A percentile compares a stretch with the other conserved stretches of the same genome.
Conservation (phyloP, 2,113 vertebrate genomes). For the Platichthys stellatus region DNA sequence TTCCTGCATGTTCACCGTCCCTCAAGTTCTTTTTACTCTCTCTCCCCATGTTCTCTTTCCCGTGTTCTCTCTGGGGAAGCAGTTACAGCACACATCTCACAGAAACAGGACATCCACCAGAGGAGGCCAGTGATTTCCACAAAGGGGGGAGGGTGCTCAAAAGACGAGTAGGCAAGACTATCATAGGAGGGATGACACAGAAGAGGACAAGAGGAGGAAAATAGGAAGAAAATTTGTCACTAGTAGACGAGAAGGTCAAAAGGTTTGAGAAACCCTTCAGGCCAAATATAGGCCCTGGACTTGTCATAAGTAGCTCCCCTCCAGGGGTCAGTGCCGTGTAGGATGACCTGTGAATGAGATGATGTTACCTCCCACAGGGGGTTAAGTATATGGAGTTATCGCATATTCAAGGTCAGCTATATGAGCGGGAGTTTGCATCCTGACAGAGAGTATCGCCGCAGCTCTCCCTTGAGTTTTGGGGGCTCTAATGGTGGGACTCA, state of each 20-base stretch:
- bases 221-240: slow-evolving; percentile 2
- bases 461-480: slow-evolving; percentile 28
- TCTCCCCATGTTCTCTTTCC: slow-evolving; percentile 9
- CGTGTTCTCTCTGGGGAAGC: slow-evolving; percentile 29
- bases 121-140: slow-evolving; percentile 52
- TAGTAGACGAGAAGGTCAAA: slow-evolving; percentile 19
- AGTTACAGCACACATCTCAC: slow-evolving; percentile 48
- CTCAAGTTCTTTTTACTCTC: slow-evolving; percentile 9
- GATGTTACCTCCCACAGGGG: slow-evolving; percentile 28
- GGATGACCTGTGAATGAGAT: slow-evolving; percentile 36
- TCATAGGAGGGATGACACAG: not conserved
- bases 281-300: slow-evolving; percentile 17
- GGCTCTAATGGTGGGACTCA: not conserved
- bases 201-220: slow-evolving; percentile 12
- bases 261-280: slow-evolving; percentile 5
- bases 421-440: slow-evolving; percentile 1
- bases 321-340: not conserved
- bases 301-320: slow-evolving; percentile 4
- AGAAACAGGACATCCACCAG: slow-evolving; percentile 43
- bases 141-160: not conserved
- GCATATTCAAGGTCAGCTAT: slow-evolving; percentile 49
- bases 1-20: slow-evolving; percentile 11
- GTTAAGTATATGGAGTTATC: slow-evolving; percentile 16
- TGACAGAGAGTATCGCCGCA: not conserved
- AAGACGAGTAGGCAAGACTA: slow-evolving; percentile 18